Evolutionary conservation across 2,797 vertebrate species (phyloP), one percentile per base, ranked within the genome.

Genomic region (Gadopsis marmoratus): DNA sequence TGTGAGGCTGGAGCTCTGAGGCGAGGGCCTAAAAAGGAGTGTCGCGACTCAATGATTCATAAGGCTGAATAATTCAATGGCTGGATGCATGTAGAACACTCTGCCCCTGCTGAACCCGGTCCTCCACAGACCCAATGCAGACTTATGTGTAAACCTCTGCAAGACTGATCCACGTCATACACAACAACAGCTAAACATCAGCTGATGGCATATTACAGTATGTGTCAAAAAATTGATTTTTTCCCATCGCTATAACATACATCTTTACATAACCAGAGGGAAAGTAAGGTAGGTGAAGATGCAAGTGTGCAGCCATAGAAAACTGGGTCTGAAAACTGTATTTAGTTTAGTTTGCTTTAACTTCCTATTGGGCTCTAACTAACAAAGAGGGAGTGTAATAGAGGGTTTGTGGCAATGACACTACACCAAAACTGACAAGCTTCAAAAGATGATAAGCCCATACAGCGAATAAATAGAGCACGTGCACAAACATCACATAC

Each of bases 11-110:
- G 74, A 81, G 78, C 83, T 89, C 75, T 77, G 81, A 92, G 80
- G 78, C 87, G 10, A 85, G 82, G 80, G 84, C 87, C 88, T 89
- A 88, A 91, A 94, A 92, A 91, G 91, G 91, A 93, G 88, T 88
- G 88, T 87, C 79, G 83, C 83, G 90, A 93, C 90, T 95, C 94
- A 95, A 95, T 95, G 94, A 95, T 95, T 95, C 93, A 95, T 96
- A 95, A 95, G 82, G 75, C 83, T 96, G 93, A 95, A 96, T 96
- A 93, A 96, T 95, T 96, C 90, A 95, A 93, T 91, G 90, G 84
- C 84, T 81, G 86, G 79, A 95, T 93, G 92, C 89, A 95, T 94
- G 92, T 93, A 83, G 87, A 91, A 85, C 94, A 90, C 88, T 86
- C 79, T 79, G 88, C 89, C 92, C 92, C 86, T 92, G 87, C 82